Evolutionary conservation across 2,113 vertebrate genomes (phyloP).

Genomic region (Erythrocercus mccallii): DNA sequence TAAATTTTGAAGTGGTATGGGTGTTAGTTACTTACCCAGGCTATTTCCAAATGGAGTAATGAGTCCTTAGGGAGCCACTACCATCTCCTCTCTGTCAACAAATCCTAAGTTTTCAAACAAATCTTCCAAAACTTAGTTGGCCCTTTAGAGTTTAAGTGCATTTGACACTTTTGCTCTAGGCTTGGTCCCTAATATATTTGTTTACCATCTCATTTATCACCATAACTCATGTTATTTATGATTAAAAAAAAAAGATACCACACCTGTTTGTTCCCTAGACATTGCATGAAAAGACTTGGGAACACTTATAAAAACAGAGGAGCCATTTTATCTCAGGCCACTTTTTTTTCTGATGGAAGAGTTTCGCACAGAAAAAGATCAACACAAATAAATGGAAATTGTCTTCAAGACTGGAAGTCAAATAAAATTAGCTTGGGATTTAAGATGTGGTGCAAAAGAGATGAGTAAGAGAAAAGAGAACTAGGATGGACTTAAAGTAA

Average conservation of each 20-base stretch:
- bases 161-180: not conserved
- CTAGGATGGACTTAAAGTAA: not conserved
- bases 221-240: not conserved
- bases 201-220: not conserved
- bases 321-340: not conserved
- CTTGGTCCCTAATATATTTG: not conserved
- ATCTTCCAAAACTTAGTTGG: not conserved
- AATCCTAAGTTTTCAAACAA: not conserved
- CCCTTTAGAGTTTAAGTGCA: not conserved
- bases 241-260: not conserved
- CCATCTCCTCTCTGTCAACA: not conserved
- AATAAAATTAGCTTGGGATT: not conserved
- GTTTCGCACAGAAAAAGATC: not conserved
- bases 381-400: not conserved
- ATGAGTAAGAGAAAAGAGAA: not conserved
- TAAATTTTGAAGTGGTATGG: not conserved
- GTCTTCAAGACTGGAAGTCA: not conserved
- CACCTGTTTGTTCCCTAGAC: not conserved
- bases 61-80: not conserved
- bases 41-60: not conserved
- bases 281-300: not conserved
- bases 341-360: not conserved
- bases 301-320: not conserved
- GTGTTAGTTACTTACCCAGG: not conserved
- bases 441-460: not conserved